These are phyloP conservation scores for Latrodectus elegans DNA, from an alignment of 2,888 invertebrate genomes.

Conservation along the genomic window DNA sequence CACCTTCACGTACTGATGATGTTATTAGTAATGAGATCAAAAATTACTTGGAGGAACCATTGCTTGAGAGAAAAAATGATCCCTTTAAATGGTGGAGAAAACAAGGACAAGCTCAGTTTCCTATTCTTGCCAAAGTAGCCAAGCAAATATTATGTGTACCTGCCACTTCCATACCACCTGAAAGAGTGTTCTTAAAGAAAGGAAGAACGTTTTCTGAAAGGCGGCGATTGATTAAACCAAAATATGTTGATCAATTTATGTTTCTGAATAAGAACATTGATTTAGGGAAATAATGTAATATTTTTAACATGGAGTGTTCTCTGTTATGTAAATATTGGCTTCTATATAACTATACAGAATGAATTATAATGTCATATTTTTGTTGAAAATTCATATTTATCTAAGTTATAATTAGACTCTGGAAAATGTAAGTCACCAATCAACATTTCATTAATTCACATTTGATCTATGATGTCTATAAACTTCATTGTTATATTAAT, in stretches of 20 bases:
- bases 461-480: no score
- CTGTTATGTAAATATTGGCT: no score
- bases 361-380: no score
- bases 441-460: no score
- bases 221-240: constrained; percentile 48
- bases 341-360: no score
- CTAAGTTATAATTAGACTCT: no score
- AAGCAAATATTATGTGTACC: constrained; percentile 54
- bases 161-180: constrained; percentile 63
- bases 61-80: constrained; percentile 59
- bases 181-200: constrained; percentile 62
- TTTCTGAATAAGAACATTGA: constrained; percentile 67
- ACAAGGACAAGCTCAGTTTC: constrained; percentile 59
- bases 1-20: constrained; percentile 43
- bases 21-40: constrained; percentile 57
- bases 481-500: no score
- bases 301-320: no score
- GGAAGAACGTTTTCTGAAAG: constrained; percentile 52
- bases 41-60: constrained; percentile 60
- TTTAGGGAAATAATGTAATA: neutral
- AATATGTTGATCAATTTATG: constrained; percentile 64
- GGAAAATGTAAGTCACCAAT: no score
- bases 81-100: constrained; percentile 66
- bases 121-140: constrained; percentile 55
- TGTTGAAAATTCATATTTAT: no score